Base-by-base conservation (phyloP, 2,797 vertebrate species). In the Molossus molossus region DNA sequence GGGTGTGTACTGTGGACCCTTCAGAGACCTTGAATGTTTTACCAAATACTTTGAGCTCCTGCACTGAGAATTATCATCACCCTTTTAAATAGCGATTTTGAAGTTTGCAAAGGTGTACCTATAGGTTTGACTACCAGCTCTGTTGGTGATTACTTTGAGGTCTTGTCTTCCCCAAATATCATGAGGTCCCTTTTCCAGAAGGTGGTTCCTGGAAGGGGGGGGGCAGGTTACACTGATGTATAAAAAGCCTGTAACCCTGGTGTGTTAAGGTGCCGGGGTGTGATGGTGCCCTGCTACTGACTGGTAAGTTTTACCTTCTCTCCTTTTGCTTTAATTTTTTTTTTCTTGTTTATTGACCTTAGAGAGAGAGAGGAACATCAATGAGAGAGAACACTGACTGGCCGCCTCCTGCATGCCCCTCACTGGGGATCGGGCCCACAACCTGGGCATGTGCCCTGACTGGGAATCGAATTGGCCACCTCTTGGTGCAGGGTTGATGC, bases 171-270 rank as follows among this genome's bases (percentile, higher is more conserved):
- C 33, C 37, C 4, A 33, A 8, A 3, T 33, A 21, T 29, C 27
- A 0, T 0, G 10, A 75, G 76, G 45, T 45, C 87, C 21, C 9
- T 15, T 67, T 50, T 45, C 70, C 70, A 18, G 13, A 64, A 29
- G 33, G 53, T 17, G 21, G 37, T 1, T 50, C 18, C 27, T 21
- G 57, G 29, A 23, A 45, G 9, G 18, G 9, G 62, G 62, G 62
- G 25, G 15, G 1, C 21, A 4, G 15, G 25, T 20, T 62, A 21
- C 10, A 9, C 15, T 33, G 6, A 1, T 29, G 21, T 10, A 6
- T 45, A 12, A 18, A 40, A 33, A 45, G 27, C 21, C 25, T 37
- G 10, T 33, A 7, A 37, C 23, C 67, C 9, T 6, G 40, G 7
- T 55, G 76, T 53, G 29, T 75, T 21, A 48, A 13, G 53, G 58